Conservation (phyloP, 2,888 invertebrate species). For the Phrixothrix hirtus region DNA sequence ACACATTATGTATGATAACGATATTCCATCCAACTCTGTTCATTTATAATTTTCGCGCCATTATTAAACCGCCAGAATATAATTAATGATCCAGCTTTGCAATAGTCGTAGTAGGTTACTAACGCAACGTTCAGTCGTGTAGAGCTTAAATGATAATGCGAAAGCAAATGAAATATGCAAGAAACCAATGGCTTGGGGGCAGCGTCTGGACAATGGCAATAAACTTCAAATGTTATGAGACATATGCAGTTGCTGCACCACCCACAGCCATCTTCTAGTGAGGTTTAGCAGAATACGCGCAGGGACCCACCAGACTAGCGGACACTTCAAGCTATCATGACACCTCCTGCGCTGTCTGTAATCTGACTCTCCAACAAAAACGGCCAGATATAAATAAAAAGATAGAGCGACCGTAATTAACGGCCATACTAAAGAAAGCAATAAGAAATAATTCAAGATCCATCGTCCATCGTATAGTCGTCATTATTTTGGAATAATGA, state of each 20-base stretch:
- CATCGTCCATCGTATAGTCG: conserved; percentile 15
- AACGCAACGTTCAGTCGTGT: conserved; percentile 13
- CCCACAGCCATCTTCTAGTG: conserved; percentile 32
- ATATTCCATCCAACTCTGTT: conserved; percentile 7
- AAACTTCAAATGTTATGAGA: conserved; percentile 38
- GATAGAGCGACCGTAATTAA: conserved; percentile 16
- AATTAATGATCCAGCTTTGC: conserved; percentile 8
- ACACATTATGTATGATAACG: conserved; percentile 4
- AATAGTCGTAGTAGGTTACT: conserved; percentile 19
- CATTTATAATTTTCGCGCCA: conserved; percentile 11
- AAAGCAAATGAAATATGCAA: conserved; percentile 37
- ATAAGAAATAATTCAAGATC: conserved; percentile 19
- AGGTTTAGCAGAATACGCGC: conserved; percentile 11
- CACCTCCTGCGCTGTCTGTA: conserved; percentile 24
- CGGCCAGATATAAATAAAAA: conserved; percentile 20
- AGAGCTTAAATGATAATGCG: conserved; percentile 34
- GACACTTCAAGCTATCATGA: conserved; percentile 20
- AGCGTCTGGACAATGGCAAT: conserved; percentile 32
- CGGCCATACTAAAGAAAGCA: conserved; percentile 15
- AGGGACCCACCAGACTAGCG: conserved; percentile 8
- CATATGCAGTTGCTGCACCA: conserved; percentile 38
- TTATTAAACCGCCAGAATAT: conserved; percentile 13
- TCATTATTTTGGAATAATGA: conserved; percentile 26
- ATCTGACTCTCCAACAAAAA: conserved; percentile 24
- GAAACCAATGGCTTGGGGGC: conserved; percentile 33